Evolutionary conservation across 1,140 invertebrate genomes (phyloP).

Genomic region (Euwallacea fornicatus): DNA sequence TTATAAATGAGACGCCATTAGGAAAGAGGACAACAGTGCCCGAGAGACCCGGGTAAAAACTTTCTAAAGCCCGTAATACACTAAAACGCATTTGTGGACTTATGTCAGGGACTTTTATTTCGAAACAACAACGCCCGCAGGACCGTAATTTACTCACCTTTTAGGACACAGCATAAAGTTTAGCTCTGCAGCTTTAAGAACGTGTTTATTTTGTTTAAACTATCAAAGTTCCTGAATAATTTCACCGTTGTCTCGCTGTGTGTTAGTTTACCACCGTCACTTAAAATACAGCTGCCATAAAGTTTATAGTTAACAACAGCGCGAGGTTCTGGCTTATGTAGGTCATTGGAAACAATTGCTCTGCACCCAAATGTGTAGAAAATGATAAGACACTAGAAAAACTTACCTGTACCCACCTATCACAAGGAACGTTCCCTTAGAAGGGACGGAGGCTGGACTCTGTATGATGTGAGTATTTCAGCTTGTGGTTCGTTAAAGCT

Average conservation of each 20-base stretch:
- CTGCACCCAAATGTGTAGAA: neutral
- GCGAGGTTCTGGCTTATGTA: neutral
- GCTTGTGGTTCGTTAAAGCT: no score
- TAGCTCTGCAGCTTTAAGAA: constrained; percentile 9
- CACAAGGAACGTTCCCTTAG: no score
- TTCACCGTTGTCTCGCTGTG: constrained; percentile 7
- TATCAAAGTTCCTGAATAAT: constrained; percentile 13
- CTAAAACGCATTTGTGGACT: constrained; percentile 1
- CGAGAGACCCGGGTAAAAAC: neutral
- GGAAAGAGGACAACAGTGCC: neutral
- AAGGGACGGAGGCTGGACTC: no score
- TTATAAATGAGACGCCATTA: constrained; percentile 6
- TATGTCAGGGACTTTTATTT: neutral
- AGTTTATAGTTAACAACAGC: constrained; percentile 13
- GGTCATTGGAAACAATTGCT: constrained; percentile 13
- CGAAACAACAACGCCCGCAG: neutral
- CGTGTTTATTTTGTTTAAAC: constrained; percentile 8
- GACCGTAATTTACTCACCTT: constrained; percentile 1
- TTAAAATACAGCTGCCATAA: constrained; percentile 10
- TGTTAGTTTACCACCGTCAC: constrained; percentile 10
- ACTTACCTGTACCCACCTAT: no score
- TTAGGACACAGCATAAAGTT: constrained; percentile 9
- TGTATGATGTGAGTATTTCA: no score
- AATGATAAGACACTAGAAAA: no score
- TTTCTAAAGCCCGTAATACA: neutral